A percentile compares a stretch with the other conserved stretches of the same genome.
These are phyloP conservation scores for Speoplatyrhinus poulsoni DNA, from an alignment of 2,113 vertebrate genomes.

Conservation along the genomic window DNA sequence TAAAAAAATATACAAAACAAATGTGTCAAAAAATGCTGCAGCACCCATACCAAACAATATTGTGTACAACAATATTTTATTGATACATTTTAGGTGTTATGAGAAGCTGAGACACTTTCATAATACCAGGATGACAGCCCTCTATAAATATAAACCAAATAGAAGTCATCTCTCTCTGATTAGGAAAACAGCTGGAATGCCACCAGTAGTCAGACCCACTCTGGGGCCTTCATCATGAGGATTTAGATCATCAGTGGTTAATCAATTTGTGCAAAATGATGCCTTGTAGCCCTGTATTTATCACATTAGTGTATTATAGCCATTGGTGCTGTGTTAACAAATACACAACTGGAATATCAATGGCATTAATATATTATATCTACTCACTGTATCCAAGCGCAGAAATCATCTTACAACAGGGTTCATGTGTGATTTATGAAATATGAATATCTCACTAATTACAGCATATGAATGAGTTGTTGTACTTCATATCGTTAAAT, in stretches of 20 bases:
- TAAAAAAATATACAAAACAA: too few relatives aligned
- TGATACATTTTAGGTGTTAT: too few relatives aligned
- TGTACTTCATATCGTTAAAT: too few relatives aligned
- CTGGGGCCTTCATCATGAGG: neutral
- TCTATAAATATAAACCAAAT: slow-evolving; percentile 29
- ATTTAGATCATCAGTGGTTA: neutral
- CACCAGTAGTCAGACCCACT: slow-evolving; percentile 9
- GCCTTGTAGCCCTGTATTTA: neutral
- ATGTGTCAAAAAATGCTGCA: too few relatives aligned
- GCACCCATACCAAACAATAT: too few relatives aligned
- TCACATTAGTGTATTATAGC: neutral
- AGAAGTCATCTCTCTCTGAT: slow-evolving; percentile 20
- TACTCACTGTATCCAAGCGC: too few relatives aligned
- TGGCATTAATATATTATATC: slow-evolving; percentile 1
- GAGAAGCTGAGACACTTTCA: too few relatives aligned
- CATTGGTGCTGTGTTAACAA: neutral
- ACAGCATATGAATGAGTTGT: too few relatives aligned
- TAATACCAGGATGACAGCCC: slow-evolving; percentile 1
- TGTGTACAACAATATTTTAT: neutral
- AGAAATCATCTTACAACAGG: too few relatives aligned
- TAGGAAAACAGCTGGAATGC: slow-evolving; percentile 17
- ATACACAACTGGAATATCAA: neutral
- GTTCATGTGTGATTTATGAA: too few relatives aligned
- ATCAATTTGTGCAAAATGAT: neutral
- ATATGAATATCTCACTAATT: too few relatives aligned